Evolutionary conservation across 92 coral and sea anemone species (phyloP), one percentile per base, ranked within the genome.

Genomic region (Siderastrea radians): DNA sequence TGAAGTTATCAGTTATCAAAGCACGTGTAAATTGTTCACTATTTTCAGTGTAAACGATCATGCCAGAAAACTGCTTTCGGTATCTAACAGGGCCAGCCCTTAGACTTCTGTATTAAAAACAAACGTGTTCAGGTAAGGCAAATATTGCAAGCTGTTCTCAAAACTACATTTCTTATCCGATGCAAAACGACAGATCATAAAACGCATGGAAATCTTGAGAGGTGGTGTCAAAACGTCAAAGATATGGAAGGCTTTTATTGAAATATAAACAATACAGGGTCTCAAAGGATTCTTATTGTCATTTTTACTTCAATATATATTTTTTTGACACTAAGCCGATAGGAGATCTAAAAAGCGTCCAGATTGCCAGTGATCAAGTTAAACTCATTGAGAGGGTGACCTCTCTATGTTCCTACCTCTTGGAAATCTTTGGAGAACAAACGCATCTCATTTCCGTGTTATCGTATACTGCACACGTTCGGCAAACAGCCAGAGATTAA

Each of bases 401-500:
- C 53, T 74, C 49, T 15, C 44, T 3, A 3, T 47, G 46, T 54
- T 65, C 57, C 72, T 52, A 52, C 12, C 54, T 47, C 6, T 10
- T 10, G 14, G 11, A 38, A 6, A 70, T 68, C 68, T 17, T 45
- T 72, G 47, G 38, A 9, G 19, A 16, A 15, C 48, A 19, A 53
- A 49, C 62, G 4, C 62, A 17, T 47, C 74, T 54, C 26, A 17
- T 38, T 80, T 60, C 58, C 50, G 5, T 57, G 60, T 83, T 47
- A 60, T 72, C 73, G 15, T 73, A 68, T 19, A 67, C 52, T 67
- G 50, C 58, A 73, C 73, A 19, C 72, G 19, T 83, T 72, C 80
- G 65, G 87, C 87, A 73, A 84, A 73, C 87, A 84, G 87, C 73
- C 62, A 72, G 45, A 79, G 84, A 84, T 84, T 84, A 72, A 63